A percentile compares a stretch with the other conserved stretches of the same genome.
Conservation (phyloP, 2,113 vertebrate genomes). For the Oncorhynchus masou region DNA sequence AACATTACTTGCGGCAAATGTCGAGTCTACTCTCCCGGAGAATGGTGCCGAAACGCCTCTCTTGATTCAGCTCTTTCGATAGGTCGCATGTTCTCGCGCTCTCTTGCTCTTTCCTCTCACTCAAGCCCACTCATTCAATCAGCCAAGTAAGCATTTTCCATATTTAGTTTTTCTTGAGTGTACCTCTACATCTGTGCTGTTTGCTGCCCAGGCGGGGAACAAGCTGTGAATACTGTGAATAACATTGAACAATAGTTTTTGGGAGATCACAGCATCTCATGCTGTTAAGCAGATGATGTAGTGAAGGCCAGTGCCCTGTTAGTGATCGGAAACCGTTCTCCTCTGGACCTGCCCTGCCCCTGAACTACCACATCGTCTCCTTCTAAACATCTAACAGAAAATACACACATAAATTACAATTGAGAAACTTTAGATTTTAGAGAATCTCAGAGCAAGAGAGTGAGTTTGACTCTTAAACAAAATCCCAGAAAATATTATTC, state of each 20-base stretch:
- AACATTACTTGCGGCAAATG: constrained; percentile 33
- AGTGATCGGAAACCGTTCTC: constrained; percentile 66
- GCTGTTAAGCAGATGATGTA: constrained; percentile 66
- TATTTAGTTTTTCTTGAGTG: constrained; percentile 41
- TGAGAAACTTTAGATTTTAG: neutral
- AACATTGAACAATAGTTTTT: constrained; percentile 73
- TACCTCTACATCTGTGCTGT: constrained; percentile 70
- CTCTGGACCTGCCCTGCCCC: constrained; percentile 25
- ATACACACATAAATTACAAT: neutral
- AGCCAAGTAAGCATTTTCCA: constrained; percentile 3
- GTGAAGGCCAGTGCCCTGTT: constrained; percentile 50
- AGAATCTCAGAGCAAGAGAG: neutral
- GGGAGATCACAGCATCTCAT: constrained; percentile 62
- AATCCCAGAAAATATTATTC: too few species aligned
- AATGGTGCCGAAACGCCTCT: constrained; percentile 61
- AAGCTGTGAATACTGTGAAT: constrained; percentile 77
- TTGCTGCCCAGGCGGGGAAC: constrained; percentile 68
- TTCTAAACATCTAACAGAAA: neutral
- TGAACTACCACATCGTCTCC: constrained; percentile 6
- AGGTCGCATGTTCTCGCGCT: constrained; percentile 47
- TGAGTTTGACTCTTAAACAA: neutral
- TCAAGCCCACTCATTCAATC: constrained; percentile 38
- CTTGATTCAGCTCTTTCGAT: constrained; percentile 47
- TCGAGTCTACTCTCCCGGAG: constrained; percentile 49
- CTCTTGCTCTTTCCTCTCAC: constrained; percentile 56